phyloP scores from a whole-genome alignment of 2,888 invertebrate genomes.

The Sphinx pinastri region DNA sequence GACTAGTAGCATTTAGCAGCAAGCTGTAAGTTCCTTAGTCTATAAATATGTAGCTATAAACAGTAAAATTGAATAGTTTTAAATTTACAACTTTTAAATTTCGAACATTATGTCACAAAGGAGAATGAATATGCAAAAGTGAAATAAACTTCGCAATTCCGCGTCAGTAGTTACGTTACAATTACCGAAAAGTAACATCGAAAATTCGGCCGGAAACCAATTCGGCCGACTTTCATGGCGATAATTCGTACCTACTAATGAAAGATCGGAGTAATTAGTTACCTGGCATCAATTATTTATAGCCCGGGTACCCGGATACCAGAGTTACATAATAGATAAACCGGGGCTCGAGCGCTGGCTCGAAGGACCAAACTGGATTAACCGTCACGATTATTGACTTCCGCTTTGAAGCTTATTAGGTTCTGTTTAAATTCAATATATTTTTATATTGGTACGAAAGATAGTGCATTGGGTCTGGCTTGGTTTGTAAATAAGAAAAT shows the following conservation, averaged over 20 bases:
- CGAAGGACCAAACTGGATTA: constrained; percentile 24
- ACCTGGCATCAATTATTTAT: constrained; percentile 67
- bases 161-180: not conserved
- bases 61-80: no score
- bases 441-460: no score
- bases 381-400: constrained; percentile 24
- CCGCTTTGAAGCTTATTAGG: not conserved
- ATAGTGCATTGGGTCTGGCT: no score
- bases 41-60: no score
- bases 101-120: no score
- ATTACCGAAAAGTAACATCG: constrained; percentile 8
- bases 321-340: constrained; percentile 31
- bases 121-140: not conserved
- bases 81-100: no score
- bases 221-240: constrained; percentile 30
- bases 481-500: no score
- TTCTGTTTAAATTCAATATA: not conserved
- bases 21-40: no score
- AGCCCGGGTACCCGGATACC: constrained; percentile 27
- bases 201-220: constrained; percentile 22
- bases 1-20: no score
- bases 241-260: constrained; percentile 56
- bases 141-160: not conserved
- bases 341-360: constrained; percentile 17
- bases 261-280: constrained; percentile 63